Conservation (phyloP, 53 echinoderm and acorn worm species). For the Holothuria scabra region DNA sequence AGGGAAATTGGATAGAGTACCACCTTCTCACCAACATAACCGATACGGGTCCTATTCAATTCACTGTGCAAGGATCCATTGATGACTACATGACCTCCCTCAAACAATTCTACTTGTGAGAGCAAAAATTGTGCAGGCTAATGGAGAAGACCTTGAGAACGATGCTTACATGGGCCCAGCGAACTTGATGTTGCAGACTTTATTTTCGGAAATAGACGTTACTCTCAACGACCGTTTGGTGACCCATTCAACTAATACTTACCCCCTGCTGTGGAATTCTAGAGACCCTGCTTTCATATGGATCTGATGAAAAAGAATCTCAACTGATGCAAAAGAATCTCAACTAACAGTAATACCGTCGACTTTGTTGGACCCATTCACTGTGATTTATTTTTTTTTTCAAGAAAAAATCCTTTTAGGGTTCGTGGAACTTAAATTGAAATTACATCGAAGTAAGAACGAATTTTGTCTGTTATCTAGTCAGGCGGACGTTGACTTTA, state of each 20-base stretch:
- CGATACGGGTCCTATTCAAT: slow-evolving; percentile 55
- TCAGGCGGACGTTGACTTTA: slow-evolving; percentile 55
- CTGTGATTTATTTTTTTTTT: slow-evolving; percentile 60
- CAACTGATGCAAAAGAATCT: slow-evolving; percentile 55
- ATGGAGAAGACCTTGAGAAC: slow-evolving; percentile 57
- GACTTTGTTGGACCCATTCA: slow-evolving; percentile 43
- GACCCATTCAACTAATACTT: slow-evolving; percentile 61
- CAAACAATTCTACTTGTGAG: slow-evolving; percentile 58
- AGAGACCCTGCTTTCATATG: slow-evolving; percentile 65
- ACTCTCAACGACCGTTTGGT: slow-evolving; percentile 64
- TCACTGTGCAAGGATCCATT: slow-evolving; percentile 53
- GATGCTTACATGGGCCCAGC: slow-evolving; percentile 60
- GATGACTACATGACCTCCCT: slow-evolving; percentile 57
- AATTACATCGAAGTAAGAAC: slow-evolving; percentile 62
- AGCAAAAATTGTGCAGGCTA: slow-evolving; percentile 44
- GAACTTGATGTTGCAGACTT: slow-evolving; percentile 64
- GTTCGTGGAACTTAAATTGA: slow-evolving; percentile 65
- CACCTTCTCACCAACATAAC: slow-evolving; percentile 67
- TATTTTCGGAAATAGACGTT: slow-evolving; percentile 73
- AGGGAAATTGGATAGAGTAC: slow-evolving; percentile 67
- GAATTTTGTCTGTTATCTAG: not conserved
- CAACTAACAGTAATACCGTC: slow-evolving; percentile 15
- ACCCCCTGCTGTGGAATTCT: slow-evolving; percentile 67
- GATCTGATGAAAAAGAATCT: slow-evolving; percentile 57
- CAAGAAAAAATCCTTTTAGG: slow-evolving; percentile 61